phyloP scores from a whole-genome alignment of 2,888 invertebrate genomes.

The Melipona beecheii region DNA sequence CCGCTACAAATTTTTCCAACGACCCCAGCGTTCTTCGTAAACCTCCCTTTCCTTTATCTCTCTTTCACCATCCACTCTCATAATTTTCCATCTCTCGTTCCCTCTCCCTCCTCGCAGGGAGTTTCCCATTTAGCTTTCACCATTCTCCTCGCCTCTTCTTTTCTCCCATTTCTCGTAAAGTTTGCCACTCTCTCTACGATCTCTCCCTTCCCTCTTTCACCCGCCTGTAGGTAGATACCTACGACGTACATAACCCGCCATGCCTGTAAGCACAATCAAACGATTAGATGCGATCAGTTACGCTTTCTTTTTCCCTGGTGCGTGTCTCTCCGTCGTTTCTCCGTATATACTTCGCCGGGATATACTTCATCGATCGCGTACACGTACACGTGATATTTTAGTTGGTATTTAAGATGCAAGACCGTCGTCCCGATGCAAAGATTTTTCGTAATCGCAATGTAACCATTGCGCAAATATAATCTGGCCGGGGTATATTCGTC shows the following conservation, averaged over 20 bases:
- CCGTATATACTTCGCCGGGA: not conserved
- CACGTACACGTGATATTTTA: not conserved
- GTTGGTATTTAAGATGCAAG: not conserved
- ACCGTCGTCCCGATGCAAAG: not conserved
- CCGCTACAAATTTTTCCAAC: too few relatives aligned
- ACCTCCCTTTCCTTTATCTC: not conserved
- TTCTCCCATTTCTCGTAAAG: not conserved
- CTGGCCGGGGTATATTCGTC: not conserved
- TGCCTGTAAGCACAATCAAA: not conserved
- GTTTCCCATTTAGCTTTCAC: not conserved
- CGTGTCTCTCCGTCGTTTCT: slow-evolving; percentile 8
- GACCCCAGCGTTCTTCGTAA: too few relatives aligned
- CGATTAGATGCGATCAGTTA: slow-evolving; percentile 11
- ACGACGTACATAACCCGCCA: not conserved
- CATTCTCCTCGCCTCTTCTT: too few relatives aligned
- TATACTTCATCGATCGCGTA: not conserved
- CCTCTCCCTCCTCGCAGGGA: too few relatives aligned
- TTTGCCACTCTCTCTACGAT: not conserved
- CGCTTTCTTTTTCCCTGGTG: not conserved
- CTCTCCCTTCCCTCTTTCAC: too few relatives aligned
- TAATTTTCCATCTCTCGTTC: not conserved
- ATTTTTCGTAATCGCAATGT: not conserved
- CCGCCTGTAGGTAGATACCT: not conserved
- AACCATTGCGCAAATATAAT: not conserved
- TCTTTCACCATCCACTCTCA: not conserved